These are phyloP conservation scores for Baronia brevicornis DNA, from an alignment of 2,888 invertebrate species.

Conservation along the genomic window DNA sequence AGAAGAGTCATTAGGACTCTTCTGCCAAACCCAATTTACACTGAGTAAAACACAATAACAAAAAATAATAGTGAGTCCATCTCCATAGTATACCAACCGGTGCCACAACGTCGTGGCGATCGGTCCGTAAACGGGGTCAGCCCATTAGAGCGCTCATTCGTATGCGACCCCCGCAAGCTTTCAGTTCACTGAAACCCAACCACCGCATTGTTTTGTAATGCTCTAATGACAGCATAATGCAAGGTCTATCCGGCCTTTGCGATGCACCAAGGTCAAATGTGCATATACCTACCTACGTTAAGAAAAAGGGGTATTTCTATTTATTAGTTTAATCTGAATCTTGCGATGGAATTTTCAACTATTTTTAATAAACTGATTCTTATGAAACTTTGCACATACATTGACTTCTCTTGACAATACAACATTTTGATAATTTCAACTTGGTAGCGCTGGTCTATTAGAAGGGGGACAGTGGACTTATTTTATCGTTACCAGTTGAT, in stretches of 20 bases:
- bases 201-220: slow-evolving; percentile 9
- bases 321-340: no score
- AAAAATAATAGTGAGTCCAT: slow-evolving; percentile 7
- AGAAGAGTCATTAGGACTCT: no score
- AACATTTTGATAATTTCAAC: no score
- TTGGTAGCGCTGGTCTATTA: no score
- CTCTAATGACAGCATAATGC: slow-evolving; percentile 3
- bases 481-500: no score
- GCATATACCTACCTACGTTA: not conserved
- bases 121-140: slow-evolving; percentile 33
- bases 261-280: slow-evolving; percentile 2
- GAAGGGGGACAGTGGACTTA: no score
- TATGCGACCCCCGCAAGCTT: slow-evolving; percentile 25
- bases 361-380: no score
- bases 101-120: slow-evolving; percentile 20
- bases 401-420: no score
- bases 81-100: slow-evolving; percentile 10
- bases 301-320: not conserved
- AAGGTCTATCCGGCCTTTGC: slow-evolving; percentile 6
- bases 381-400: no score
- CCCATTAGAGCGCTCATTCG: slow-evolving; percentile 33
- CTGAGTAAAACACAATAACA: no score
- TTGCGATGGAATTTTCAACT: no score
- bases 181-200: slow-evolving; percentile 36
- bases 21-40: no score